A percentile compares a stretch with the other conserved stretches of the same genome.
Evolutionary conservation across 1,140 invertebrate species (phyloP).

Genomic region (Penaeus chinensis): DNA sequence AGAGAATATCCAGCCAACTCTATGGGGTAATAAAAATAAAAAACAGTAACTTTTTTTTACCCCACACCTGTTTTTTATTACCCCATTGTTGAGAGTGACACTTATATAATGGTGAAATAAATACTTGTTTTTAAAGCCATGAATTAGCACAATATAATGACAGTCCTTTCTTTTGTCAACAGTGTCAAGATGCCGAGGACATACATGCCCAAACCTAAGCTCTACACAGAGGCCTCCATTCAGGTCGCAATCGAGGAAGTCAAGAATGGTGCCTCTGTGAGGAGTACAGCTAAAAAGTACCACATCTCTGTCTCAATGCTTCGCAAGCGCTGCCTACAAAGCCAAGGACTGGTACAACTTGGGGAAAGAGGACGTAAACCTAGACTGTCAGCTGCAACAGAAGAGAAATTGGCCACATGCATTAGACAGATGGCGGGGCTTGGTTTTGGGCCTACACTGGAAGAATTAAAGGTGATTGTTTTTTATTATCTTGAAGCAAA

Average conservation of each 20-base stretch:
- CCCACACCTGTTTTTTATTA: no score
- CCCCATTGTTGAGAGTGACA: no score
- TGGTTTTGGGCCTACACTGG: slow-evolving; percentile 17
- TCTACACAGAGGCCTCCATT: slow-evolving; percentile 24
- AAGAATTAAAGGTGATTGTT: slow-evolving; percentile 31
- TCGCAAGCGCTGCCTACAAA: slow-evolving; percentile 4
- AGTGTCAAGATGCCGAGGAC: slow-evolving; percentile 19
- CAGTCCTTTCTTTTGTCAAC: no score
- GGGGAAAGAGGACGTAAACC: background rate
- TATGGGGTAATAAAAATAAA: no score
- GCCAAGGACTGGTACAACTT: background rate
- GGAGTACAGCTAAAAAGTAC: background rate
- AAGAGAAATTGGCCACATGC: slow-evolving; percentile 20
- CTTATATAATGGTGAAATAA: no score
- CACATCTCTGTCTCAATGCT: slow-evolving; percentile 18
- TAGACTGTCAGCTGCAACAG: background rate
- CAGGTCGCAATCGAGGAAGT: background rate
- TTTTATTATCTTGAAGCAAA: slow-evolving; percentile 3
- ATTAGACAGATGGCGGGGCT: slow-evolving; percentile 4
- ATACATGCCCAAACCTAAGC: slow-evolving; percentile 1
- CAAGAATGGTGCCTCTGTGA: no score
- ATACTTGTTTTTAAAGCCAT: no score
- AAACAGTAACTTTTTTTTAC: no score
- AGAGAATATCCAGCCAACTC: no score
- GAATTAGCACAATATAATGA: no score